Evolutionary conservation across 2,113 vertebrate species (phyloP).

Genomic region (Hyla sarda): DNA sequence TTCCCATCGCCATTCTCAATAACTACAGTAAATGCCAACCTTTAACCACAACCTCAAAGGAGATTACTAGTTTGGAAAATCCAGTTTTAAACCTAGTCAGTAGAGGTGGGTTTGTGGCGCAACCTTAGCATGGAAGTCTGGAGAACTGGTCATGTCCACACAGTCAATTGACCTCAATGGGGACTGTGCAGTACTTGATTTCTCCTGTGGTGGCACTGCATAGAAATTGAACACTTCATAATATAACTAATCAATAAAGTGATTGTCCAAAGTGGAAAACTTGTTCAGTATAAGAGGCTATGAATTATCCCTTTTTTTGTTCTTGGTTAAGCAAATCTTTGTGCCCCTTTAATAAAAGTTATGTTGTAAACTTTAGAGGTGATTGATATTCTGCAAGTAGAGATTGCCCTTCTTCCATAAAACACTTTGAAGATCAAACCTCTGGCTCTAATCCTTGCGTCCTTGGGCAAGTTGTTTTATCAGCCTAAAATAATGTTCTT

Average conservation of each 20-base stretch:
- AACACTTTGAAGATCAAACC: constrained; percentile 45
- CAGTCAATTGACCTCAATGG: too few species aligned
- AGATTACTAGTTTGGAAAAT: too few species aligned
- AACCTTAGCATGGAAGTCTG: neutral
- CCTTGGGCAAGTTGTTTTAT: constrained; percentile 46
- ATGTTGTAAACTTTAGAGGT: neutral
- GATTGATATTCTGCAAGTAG: neutral
- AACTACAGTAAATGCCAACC: too few species aligned
- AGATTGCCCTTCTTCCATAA: constrained; percentile 14
- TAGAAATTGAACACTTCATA: neutral
- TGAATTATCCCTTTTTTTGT: too few species aligned
- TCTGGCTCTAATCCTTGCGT: constrained; percentile 25
- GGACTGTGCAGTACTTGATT: neutral
- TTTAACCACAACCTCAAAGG: too few species aligned
- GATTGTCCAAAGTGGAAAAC: neutral
- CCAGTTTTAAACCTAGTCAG: neutral
- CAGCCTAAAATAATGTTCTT: constrained; percentile 38
- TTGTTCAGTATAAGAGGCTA: too few species aligned
- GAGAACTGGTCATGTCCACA: too few species aligned
- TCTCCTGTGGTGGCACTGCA: neutral
- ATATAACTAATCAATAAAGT: neutral
- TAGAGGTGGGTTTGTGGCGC: neutral
- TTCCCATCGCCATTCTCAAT: too few species aligned
- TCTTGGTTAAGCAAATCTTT: neutral
- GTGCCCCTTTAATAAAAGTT: neutral